These are phyloP conservation scores for Polylopha cassiicola DNA, from an alignment of 2,888 invertebrate species.

Conservation along the genomic window DNA sequence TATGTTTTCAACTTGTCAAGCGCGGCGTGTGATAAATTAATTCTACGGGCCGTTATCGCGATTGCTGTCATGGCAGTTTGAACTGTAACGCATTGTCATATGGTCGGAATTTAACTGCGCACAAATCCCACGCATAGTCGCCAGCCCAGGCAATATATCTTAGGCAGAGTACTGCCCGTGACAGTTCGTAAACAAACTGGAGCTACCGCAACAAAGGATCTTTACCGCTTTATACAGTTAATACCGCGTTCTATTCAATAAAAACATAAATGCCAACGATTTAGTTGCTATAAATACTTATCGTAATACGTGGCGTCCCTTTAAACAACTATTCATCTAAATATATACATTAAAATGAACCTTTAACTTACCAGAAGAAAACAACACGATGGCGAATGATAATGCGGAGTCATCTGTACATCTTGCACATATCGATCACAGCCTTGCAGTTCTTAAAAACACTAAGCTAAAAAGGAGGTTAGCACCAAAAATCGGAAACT, in stretches of 20 bases:
- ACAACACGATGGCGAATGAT: constrained; percentile 48
- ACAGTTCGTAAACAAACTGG: constrained; percentile 79
- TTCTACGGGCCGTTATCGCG: constrained; percentile 74
- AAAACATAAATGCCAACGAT: constrained; percentile 24
- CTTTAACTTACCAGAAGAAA: constrained; percentile 63
- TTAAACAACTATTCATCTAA: constrained; percentile 25
- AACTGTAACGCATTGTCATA: constrained; percentile 31
- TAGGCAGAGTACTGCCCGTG: constrained; percentile 77
- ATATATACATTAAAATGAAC: constrained; percentile 21
- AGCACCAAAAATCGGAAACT: constrained; percentile 63
- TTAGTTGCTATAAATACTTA: constrained; percentile 29
- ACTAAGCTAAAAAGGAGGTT: constrained; percentile 71
- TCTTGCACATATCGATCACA: constrained; percentile 76
- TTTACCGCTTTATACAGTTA: constrained; percentile 41
- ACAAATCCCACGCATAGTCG: constrained; percentile 70
- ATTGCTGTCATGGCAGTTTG: constrained; percentile 27
- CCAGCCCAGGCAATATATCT: constrained; percentile 78
- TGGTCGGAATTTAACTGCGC: constrained; percentile 41
- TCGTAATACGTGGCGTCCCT: constrained; percentile 28
- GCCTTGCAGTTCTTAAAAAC: constrained; percentile 74
- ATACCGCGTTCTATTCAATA: constrained; percentile 30
- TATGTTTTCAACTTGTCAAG: constrained; percentile 79
- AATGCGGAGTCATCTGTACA: constrained; percentile 73
- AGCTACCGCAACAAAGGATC: constrained; percentile 73
- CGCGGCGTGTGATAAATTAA: constrained; percentile 78